A percentile compares a stretch with the other conserved stretches of the same genome.
These are phyloP conservation scores for Listronotus bonariensis DNA, from an alignment of 1,140 invertebrate genomes.

Conservation along the genomic window DNA sequence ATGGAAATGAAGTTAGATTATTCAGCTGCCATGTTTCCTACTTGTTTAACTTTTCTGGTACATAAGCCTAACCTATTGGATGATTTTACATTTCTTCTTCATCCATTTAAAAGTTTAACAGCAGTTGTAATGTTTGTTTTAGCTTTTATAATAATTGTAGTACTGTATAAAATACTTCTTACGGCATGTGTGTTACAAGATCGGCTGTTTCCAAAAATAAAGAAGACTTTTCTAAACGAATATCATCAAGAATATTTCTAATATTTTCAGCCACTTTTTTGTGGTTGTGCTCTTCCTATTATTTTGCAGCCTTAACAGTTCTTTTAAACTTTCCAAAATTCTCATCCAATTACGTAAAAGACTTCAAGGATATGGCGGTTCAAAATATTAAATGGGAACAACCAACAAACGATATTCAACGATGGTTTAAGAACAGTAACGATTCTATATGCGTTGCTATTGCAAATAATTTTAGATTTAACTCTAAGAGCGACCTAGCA, in stretches of 20 bases:
- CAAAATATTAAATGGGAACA: slow-evolving; percentile 20
- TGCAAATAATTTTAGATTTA: slow-evolving; percentile 19
- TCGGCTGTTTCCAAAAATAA: background rate
- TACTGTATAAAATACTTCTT: slow-evolving; percentile 1
- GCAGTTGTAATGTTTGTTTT: slow-evolving; percentile 1
- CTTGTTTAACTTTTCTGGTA: slow-evolving; percentile 24
- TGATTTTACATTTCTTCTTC: slow-evolving; percentile 15
- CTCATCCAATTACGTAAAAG: slow-evolving; percentile 16
- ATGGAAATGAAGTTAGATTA: slow-evolving; percentile 16
- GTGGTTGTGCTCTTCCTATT: slow-evolving; percentile 20
- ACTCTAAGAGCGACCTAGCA: background rate
- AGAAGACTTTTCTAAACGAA: background rate
- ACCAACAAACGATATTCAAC: slow-evolving; percentile 18
- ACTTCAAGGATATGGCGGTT: slow-evolving; percentile 19
- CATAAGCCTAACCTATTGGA: slow-evolving; percentile 18
- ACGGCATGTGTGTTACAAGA: background rate
- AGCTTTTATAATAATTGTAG: background rate
- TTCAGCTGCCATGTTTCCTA: slow-evolving; percentile 23
- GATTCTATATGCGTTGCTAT: slow-evolving; percentile 15
- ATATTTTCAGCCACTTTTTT: slow-evolving; percentile 12
- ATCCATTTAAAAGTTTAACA: slow-evolving; percentile 7
- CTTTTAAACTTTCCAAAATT: slow-evolving; percentile 21
- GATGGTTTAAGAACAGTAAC: slow-evolving; percentile 14
- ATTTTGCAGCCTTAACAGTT: slow-evolving; percentile 15
- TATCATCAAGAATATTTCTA: background rate